Evolutionary conservation across 2,113 vertebrate genomes (phyloP).

Genomic region (Desmodus rotundus): DNA sequence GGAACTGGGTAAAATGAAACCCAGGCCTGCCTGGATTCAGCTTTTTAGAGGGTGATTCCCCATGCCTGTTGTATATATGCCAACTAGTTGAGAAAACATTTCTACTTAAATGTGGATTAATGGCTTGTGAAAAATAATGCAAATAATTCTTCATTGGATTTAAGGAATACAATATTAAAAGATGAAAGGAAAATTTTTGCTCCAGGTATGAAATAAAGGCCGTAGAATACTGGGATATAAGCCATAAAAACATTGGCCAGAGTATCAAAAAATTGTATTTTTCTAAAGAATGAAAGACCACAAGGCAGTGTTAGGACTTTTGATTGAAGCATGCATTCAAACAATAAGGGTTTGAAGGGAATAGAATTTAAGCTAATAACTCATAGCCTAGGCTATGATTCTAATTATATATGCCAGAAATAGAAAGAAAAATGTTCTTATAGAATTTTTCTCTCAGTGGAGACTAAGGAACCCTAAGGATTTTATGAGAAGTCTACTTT

Average conservation of each 20-base stretch:
- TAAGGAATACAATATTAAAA: constrained; percentile 24
- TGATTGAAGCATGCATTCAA: constrained; percentile 34
- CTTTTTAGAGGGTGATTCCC: not conserved
- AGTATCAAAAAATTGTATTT: not conserved
- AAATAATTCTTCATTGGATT: constrained; percentile 5
- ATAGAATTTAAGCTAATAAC: constrained; percentile 33
- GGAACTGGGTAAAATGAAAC: not conserved
- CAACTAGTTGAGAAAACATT: constrained; percentile 28
- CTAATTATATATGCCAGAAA: constrained; percentile 14
- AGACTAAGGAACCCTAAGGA: constrained; percentile 38
- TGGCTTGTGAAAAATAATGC: constrained; percentile 12
- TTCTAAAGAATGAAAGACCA: constrained; percentile 50
- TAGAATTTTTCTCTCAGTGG: constrained; percentile 22
- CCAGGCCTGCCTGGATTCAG: not conserved
- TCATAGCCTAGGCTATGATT: constrained; percentile 5
- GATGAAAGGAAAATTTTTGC: not conserved
- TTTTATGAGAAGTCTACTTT: constrained; percentile 36
- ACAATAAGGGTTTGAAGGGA: not conserved
- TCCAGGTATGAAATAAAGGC: not conserved
- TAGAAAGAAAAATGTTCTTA: constrained; percentile 26
- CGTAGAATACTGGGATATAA: constrained; percentile 12
- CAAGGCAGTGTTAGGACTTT: not conserved
- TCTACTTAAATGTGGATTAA: constrained; percentile 26
- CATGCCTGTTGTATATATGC: not conserved
- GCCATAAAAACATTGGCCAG: constrained; percentile 34